Evolutionary conservation across 2,113 vertebrate genomes (phyloP).

Genomic region (Rhabdornis inornatus): DNA sequence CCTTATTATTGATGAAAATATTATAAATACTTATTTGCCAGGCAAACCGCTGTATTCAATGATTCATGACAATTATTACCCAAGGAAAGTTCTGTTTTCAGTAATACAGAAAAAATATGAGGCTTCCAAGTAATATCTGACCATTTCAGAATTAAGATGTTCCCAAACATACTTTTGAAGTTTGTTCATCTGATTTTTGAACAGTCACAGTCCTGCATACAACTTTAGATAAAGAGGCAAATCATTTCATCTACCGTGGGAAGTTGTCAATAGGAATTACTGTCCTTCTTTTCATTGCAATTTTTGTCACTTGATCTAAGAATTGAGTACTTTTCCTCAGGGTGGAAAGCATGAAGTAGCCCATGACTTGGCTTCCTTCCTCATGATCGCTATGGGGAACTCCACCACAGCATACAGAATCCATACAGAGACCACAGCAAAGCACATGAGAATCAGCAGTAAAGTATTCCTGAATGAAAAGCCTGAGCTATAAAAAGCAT

Average conservation of each 20-base stretch:
- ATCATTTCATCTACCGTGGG: neutral
- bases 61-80: neutral
- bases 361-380: neutral
- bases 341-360: neutral
- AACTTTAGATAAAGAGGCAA: neutral
- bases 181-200: neutral
- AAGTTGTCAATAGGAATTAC: neutral
- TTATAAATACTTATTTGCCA: neutral
- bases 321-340: neutral
- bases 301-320: neutral
- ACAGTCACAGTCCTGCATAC: neutral
- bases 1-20: neutral
- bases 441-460: neutral
- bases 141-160: neutral
- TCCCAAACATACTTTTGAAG: neutral
- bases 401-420: neutral
- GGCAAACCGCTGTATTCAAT: neutral
- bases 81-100: neutral
- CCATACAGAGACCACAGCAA: neutral
- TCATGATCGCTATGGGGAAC: neutral
- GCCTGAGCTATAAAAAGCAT: neutral
- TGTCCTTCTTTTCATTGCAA: neutral
- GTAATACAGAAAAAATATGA: neutral
- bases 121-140: neutral
- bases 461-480: neutral